These are phyloP conservation scores for Clitarchus hookeri DNA, from an alignment of 2,888 invertebrate genomes.

Conservation along the genomic window DNA sequence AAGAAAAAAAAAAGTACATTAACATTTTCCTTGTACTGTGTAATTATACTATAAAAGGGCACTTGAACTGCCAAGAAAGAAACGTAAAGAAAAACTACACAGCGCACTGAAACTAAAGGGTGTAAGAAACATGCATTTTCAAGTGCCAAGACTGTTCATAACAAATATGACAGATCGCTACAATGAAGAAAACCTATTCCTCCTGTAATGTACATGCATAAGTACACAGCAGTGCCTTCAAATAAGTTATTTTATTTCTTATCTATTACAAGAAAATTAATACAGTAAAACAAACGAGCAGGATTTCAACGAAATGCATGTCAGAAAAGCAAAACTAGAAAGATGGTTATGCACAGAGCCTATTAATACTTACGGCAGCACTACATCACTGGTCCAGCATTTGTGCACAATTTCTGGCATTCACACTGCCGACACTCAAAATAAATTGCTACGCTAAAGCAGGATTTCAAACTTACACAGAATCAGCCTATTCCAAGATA, in stretches of 20 bases:
- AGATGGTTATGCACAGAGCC: not conserved
- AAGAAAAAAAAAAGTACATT: no score
- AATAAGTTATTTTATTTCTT: not conserved
- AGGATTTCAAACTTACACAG: slow-evolving; percentile 27
- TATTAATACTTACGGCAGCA: not conserved
- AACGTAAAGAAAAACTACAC: not conserved
- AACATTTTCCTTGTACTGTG: no score
- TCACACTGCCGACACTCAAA: not conserved
- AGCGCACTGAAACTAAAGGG: not conserved
- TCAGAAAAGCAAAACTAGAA: not conserved
- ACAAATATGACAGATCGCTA: no score
- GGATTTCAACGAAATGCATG: not conserved
- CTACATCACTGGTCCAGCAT: not conserved
- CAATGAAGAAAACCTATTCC: not conserved
- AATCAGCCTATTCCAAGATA: slow-evolving; percentile 61
- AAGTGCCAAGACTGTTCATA: not conserved
- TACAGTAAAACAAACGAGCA: not conserved
- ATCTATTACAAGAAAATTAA: not conserved
- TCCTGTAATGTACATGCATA: not conserved
- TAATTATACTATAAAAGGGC: not conserved
- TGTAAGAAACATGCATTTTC: not conserved
- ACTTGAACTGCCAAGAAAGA: not conserved
- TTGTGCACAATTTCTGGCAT: not conserved
- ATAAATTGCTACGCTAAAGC: not conserved
- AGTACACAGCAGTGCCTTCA: not conserved